These are phyloP conservation scores for Girardinichthys multiradiatus DNA, from an alignment of 2,113 vertebrate species.

Conservation along the genomic window DNA sequence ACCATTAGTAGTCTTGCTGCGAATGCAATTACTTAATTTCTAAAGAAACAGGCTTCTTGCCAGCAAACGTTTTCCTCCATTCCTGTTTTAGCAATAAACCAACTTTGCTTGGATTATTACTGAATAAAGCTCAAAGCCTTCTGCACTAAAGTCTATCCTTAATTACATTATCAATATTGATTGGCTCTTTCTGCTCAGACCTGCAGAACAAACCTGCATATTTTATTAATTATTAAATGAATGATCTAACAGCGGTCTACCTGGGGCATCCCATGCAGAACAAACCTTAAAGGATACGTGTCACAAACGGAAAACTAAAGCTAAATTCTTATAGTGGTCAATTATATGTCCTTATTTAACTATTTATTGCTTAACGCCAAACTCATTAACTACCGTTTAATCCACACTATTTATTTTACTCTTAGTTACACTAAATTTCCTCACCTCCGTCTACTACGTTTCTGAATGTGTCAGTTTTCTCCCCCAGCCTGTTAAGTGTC, in stretches of 20 bases:
- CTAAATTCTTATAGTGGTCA: neutral
- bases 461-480: neutral
- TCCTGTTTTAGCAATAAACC: neutral
- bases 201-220: conserved; percentile 16
- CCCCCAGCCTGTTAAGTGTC: conserved; percentile 1
- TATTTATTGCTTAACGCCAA: neutral
- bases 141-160: conserved; percentile 10
- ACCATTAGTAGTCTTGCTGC: neutral
- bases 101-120: conserved; percentile 1
- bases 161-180: conserved; percentile 49
- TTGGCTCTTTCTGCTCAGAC: conserved; percentile 2
- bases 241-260: conserved; percentile 7
- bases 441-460: no score
- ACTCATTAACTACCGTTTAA: neutral
- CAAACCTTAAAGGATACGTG: neutral
- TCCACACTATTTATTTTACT: neutral
- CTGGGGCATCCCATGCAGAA: neutral
- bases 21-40: neutral
- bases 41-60: neutral
- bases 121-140: neutral
- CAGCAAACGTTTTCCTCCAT: neutral
- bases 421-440: neutral
- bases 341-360: neutral
- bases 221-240: conserved; percentile 32
- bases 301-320: neutral